phyloP scores from a whole-genome alignment of 1,140 invertebrate species.

The Hylaeus volcanicus region DNA sequence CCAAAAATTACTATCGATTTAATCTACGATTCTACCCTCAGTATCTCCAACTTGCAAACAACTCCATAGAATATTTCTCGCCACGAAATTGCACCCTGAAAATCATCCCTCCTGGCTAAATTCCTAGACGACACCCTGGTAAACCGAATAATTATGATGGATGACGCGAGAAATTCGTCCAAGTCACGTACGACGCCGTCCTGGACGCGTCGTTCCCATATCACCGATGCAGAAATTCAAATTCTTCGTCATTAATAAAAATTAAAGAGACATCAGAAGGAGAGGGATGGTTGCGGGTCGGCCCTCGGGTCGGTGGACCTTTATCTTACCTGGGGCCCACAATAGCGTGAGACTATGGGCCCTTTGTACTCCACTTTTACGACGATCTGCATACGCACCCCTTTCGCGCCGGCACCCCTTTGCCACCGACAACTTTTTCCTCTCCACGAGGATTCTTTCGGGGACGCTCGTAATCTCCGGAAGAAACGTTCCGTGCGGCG shows the following conservation, averaged over 20 bases:
- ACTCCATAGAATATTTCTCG: too few relatives aligned
- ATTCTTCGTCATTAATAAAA: slow-evolving; percentile 81
- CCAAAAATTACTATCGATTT: too few relatives aligned
- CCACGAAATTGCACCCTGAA: too few relatives aligned
- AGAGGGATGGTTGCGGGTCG: slow-evolving; percentile 23
- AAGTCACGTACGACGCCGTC: slow-evolving; percentile 23
- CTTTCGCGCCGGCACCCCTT: slow-evolving; percentile 39
- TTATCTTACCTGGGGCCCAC: slow-evolving; percentile 79
- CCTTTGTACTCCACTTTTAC: slow-evolving; percentile 77
- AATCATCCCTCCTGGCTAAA: slow-evolving; percentile 13
- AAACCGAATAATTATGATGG: slow-evolving; percentile 75
- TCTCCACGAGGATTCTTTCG: background rate
- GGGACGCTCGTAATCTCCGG: slow-evolving; percentile 40
- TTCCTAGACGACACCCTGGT: slow-evolving; percentile 43
- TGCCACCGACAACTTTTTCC: slow-evolving; percentile 5
- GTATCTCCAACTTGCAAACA: too few relatives aligned
- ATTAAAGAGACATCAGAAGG: slow-evolving; percentile 80
- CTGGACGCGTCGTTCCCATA: slow-evolving; percentile 75
- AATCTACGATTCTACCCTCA: too few relatives aligned
- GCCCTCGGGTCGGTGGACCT: slow-evolving; percentile 68
- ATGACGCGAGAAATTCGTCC: slow-evolving; percentile 58
- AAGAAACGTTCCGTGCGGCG: slow-evolving; percentile 32
- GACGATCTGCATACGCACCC: slow-evolving; percentile 76
- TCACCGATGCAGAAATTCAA: slow-evolving; percentile 81
- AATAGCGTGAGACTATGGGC: slow-evolving; percentile 80